These are phyloP conservation scores for Pseudachorutes palmiensis DNA, from an alignment of 1,140 invertebrate genomes.

Conservation along the genomic window DNA sequence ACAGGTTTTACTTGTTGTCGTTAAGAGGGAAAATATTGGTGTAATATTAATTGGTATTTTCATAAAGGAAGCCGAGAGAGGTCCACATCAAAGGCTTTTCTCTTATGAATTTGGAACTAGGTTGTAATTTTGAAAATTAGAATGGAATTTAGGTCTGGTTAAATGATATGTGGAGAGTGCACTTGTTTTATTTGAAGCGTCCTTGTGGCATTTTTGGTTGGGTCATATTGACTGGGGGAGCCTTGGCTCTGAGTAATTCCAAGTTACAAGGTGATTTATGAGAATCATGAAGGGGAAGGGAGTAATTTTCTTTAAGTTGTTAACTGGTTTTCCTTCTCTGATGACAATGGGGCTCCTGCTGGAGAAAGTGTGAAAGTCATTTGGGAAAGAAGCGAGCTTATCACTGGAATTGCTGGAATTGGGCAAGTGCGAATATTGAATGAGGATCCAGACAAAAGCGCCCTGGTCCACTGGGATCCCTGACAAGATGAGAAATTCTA, in stretches of 20 bases:
- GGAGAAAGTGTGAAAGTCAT: conserved; percentile 4
- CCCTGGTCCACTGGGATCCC: neutral
- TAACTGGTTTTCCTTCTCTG: neutral
- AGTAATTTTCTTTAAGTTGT: neutral
- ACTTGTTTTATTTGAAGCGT: neutral
- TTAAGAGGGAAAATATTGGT: no score
- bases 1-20: no score
- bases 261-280: neutral
- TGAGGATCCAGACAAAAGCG: neutral
- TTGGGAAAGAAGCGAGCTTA: neutral
- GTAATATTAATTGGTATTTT: no score
- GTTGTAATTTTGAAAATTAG: neutral
- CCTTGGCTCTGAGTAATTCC: neutral
- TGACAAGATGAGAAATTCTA: conserved; percentile 7
- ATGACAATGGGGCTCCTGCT: neutral
- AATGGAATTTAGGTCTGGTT: neutral
- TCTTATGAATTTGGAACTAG: no score
- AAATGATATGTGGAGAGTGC: no score
- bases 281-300: neutral
- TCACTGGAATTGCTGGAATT: neutral
- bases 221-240: neutral
- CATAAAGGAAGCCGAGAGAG: no score
- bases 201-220: neutral
- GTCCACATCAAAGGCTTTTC: no score
- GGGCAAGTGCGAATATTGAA: conserved; percentile 12